These are phyloP conservation scores for Tuta absoluta DNA, from an alignment of 2,888 invertebrate genomes.

Conservation along the genomic window DNA sequence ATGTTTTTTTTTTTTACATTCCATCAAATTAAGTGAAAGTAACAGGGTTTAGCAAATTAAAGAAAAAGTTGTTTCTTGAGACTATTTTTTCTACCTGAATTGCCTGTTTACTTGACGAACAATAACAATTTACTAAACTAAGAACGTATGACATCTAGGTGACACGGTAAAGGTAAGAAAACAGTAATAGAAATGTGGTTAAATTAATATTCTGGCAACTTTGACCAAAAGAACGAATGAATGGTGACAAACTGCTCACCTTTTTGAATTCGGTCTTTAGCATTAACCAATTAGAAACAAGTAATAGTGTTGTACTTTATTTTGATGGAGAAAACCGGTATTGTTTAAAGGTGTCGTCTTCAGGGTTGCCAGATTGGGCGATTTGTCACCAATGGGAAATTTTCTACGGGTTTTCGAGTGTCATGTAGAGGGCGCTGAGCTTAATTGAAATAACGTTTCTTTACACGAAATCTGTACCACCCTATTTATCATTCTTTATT, in stretches of 20 bases:
- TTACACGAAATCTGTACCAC: no score
- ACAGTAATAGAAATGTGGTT: background rate
- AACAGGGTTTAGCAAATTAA: no score
- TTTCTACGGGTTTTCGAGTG: no score
- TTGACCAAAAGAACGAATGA: conserved; percentile 1
- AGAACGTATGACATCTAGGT: background rate
- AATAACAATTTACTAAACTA: background rate
- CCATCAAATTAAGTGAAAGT: no score
- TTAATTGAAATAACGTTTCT: no score
- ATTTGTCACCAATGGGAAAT: no score
- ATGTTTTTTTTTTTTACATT: no score
- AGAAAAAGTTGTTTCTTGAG: no score
- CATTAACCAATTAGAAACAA: background rate
- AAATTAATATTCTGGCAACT: conserved; percentile 1
- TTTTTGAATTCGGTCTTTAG: background rate
- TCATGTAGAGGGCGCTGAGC: no score
- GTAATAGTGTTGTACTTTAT: background rate
- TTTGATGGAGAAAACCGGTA: background rate
- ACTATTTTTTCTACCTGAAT: background rate
- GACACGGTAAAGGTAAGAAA: background rate
- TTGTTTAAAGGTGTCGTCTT: background rate
- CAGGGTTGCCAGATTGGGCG: no score
- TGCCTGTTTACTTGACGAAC: no score
- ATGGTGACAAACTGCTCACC: background rate
- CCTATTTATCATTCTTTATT: no score